Percentiles rank a stretch among this genome's conserved stretches.
Evolutionary conservation across 2,113 vertebrate genomes (phyloP).

Genomic region (Thoracochromis brauschi): DNA sequence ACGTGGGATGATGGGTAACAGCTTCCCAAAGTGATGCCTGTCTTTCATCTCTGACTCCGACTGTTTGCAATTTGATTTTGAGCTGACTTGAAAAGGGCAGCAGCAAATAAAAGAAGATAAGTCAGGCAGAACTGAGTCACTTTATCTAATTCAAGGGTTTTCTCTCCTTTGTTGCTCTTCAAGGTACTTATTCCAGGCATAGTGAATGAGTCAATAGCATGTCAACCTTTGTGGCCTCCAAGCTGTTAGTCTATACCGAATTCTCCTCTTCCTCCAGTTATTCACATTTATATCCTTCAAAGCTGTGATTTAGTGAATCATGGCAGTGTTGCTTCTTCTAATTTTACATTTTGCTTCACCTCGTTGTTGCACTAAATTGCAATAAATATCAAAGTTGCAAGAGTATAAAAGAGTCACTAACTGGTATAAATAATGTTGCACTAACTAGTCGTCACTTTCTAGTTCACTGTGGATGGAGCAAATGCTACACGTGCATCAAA

Average conservation of each 20-base stretch:
- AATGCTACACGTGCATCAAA: not conserved
- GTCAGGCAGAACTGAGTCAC: slow-evolving; percentile 47
- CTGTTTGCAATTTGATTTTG: slow-evolving; percentile 39
- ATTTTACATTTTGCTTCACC: not conserved
- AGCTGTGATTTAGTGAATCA: not conserved
- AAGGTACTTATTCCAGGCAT: slow-evolving; percentile 10
- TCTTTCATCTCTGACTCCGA: slow-evolving; percentile 1
- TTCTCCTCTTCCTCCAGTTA: not conserved
- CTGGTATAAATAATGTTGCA: not conserved
- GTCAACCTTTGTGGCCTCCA: not conserved
- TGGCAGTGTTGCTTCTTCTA: not conserved
- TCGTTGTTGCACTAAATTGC: not conserved
- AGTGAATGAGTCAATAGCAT: slow-evolving; percentile 19
- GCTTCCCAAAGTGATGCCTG: not conserved
- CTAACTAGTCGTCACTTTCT: not conserved
- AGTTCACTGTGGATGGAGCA: not conserved
- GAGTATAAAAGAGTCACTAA: not conserved
- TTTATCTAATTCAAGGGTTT: slow-evolving; percentile 9
- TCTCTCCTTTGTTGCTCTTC: slow-evolving; percentile 5
- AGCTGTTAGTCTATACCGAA: not conserved
- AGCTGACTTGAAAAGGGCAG: slow-evolving; percentile 59
- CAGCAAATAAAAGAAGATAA: slow-evolving; percentile 29
- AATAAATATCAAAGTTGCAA: not conserved
- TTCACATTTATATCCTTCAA: not conserved
- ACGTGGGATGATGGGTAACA: not conserved